phyloP scores from a whole-genome alignment of 2,888 invertebrate genomes.

The Apocheima hispidaria region DNA sequence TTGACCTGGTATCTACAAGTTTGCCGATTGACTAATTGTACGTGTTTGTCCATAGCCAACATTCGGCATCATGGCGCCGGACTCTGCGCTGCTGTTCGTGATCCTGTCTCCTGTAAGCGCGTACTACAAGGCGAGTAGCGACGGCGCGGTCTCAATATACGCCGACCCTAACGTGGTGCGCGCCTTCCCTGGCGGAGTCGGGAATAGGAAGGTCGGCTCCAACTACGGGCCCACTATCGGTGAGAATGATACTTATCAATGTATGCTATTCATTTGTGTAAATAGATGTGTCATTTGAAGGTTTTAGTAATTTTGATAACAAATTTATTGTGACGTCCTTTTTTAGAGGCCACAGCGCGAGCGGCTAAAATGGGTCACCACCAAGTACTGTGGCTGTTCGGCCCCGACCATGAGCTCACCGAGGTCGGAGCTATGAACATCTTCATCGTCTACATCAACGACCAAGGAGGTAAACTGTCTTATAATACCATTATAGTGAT shows the following conservation, averaged over 20 bases:
- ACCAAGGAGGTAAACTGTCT: constrained; percentile 91
- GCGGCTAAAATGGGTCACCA: constrained; percentile 92
- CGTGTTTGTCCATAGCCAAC: constrained; percentile 90
- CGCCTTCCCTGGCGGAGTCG: constrained; percentile 97
- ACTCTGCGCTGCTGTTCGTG: constrained; percentile 95
- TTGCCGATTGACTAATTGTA: too few relatives aligned
- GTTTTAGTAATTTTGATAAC: neutral
- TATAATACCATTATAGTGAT: neutral
- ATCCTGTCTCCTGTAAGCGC: constrained; percentile 97
- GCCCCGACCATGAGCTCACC: constrained; percentile 96
- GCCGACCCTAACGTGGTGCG: constrained; percentile 96
- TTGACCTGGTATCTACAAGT: too few relatives aligned
- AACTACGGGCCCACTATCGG: constrained; percentile 95
- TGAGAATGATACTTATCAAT: constrained; percentile 47
- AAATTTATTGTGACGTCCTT: neutral
- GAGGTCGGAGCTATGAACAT: constrained; percentile 99
- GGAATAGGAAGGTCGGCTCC: constrained; percentile 97
- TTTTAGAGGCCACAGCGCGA: constrained; percentile 90
- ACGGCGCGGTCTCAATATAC: constrained; percentile 92
- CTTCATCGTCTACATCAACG: constrained; percentile 94
- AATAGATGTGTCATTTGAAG: neutral
- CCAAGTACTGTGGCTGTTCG: constrained; percentile 98
- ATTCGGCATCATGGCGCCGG: constrained; percentile 95
- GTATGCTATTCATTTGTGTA: too few relatives aligned
- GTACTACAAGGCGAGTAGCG: constrained; percentile 91